A percentile compares a stretch with the other conserved stretches of the same genome.
Evolutionary conservation across 2,113 vertebrate species (phyloP).

Genomic region (Syngnathoides biaculeatus): DNA sequence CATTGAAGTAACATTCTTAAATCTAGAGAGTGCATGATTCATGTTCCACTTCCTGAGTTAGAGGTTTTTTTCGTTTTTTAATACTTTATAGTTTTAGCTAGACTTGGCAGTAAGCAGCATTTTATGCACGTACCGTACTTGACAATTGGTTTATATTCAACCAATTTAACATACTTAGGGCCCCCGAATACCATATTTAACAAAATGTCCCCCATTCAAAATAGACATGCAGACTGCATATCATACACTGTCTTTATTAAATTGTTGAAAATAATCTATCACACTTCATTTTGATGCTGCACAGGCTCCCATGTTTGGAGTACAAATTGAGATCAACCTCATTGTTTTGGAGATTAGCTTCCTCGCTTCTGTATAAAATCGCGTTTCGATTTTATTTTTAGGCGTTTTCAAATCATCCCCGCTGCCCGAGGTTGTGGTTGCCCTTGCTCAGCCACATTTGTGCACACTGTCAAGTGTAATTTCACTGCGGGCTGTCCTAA

Average conservation of each 20-base stretch:
- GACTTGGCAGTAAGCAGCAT: too few relatives aligned
- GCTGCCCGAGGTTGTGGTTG: conserved; percentile 5
- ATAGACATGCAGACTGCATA: not conserved
- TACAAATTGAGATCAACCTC: conserved; percentile 3
- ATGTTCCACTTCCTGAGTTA: too few relatives aligned
- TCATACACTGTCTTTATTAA: not conserved
- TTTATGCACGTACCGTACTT: too few relatives aligned
- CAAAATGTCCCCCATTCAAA: too few relatives aligned
- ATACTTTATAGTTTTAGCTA: too few relatives aligned
- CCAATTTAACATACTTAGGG: too few relatives aligned
- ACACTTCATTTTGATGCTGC: not conserved
- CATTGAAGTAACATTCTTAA: too few relatives aligned
- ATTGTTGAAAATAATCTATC: not conserved
- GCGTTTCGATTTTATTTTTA: not conserved
- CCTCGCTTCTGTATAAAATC: not conserved
- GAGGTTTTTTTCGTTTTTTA: too few relatives aligned
- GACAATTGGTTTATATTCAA: too few relatives aligned
- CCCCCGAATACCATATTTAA: too few relatives aligned
- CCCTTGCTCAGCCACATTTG: conserved; percentile 29
- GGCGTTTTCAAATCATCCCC: not conserved
- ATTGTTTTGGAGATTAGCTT: not conserved
- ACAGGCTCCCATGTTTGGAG: too few relatives aligned
- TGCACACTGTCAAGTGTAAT: conserved; percentile 38
- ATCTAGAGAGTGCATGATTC: too few relatives aligned
- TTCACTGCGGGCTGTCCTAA: conserved; percentile 34